phyloP scores from a whole-genome alignment of 2,113 vertebrate genomes.

The Pluvialis apricaria region DNA sequence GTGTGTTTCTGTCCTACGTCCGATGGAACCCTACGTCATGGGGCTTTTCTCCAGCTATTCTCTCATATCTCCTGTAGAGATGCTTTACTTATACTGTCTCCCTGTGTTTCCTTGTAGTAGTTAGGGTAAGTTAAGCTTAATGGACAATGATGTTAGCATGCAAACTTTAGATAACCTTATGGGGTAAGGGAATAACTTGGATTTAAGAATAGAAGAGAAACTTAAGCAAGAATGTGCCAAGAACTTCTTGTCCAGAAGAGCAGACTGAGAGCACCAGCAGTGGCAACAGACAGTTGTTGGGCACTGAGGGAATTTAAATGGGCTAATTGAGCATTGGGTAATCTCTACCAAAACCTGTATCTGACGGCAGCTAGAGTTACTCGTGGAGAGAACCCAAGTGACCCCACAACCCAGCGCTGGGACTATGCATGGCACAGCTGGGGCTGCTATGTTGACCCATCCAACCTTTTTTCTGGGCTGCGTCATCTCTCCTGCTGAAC shows the following conservation, averaged over 20 bases:
- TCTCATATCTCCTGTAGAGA: background rate
- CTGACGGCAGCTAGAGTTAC: background rate
- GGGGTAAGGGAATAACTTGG: background rate
- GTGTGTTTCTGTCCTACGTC: rapidly evolving
- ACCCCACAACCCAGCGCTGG: background rate
- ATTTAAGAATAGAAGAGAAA: background rate
- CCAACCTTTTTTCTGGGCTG: background rate
- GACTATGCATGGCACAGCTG: background rate
- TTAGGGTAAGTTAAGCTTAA: background rate
- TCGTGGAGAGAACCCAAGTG: background rate
- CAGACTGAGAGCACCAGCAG: background rate
- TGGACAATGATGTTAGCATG: background rate
- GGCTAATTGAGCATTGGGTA: background rate
- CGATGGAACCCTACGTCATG: rapidly evolving
- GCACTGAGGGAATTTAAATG: background rate
- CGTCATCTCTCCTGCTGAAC: background rate
- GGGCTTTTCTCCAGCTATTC: background rate
- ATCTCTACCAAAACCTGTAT: background rate
- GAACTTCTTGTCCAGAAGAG: background rate
- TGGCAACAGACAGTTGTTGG: background rate
- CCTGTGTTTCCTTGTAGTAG: background rate
- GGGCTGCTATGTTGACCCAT: rapidly evolving
- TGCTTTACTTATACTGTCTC: background rate
- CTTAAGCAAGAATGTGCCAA: background rate
- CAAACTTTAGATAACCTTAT: background rate